Evolutionary conservation across 2,113 vertebrate genomes (phyloP).

Genomic region (Cyprinus carpio): DNA sequence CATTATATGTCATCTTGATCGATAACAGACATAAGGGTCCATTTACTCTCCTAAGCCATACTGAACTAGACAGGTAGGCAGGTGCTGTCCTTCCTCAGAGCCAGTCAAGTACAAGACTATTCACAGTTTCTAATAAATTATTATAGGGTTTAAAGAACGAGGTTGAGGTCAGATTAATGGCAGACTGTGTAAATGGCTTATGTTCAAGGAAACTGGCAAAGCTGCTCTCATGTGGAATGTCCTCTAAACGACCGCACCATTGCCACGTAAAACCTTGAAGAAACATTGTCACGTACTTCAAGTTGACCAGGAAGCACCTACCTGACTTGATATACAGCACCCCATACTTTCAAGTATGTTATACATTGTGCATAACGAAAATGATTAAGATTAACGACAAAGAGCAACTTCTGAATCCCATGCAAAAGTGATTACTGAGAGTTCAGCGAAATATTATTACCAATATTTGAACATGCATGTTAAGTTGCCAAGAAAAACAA

Average conservation of each 20-base stretch:
- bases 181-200: conserved; percentile 7
- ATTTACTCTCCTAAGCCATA: background rate
- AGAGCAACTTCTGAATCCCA: background rate
- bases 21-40: background rate
- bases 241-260: conserved; percentile 63
- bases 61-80: background rate
- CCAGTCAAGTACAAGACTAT: background rate
- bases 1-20: background rate
- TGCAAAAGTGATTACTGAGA: background rate
- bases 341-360: background rate
- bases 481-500: too few relatives aligned
- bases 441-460: background rate
- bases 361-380: background rate
- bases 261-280: background rate
- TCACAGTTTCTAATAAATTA: conserved; percentile 31
- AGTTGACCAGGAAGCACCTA: background rate
- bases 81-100: background rate
- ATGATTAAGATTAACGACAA: background rate
- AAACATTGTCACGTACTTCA: background rate
- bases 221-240: conserved; percentile 48
- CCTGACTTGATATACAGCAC: background rate
- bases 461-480: background rate
- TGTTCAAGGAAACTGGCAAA: background rate
- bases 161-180: conserved; percentile 53
- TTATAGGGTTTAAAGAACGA: background rate